Base-by-base conservation (phyloP, 35 echinoderm and acorn worm genomes). In the Acanthaster planci region DNA sequence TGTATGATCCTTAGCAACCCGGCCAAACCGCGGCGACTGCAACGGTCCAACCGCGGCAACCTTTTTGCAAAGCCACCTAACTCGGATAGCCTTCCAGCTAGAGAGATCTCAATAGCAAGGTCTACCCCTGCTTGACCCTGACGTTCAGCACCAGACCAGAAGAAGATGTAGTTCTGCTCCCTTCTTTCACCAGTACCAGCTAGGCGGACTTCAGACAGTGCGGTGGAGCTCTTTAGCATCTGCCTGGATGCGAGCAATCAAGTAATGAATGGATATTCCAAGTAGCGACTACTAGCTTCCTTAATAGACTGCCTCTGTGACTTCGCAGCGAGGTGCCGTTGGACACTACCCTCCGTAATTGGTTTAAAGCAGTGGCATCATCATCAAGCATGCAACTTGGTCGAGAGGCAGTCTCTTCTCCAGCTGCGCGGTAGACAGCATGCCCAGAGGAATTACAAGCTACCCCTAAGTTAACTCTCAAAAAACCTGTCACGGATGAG, bases 151-250 rank as follows among this genome's bases (percentile, higher is more conserved):
- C 40, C 39, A 40, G 40, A 81, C 37, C 78, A 81, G 78, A 50
- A 81, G 22, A 81, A 44, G 36, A 40, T 81, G 19, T 81, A 21
- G 12, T n/a, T 81, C 37, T 81, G 36, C 51, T 81, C 42, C 39
- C 78, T 81, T 81, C 40, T 0, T 81, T 81, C 40, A 81, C 78
- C 78, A 81, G 78, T 12, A 51, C 78, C 78, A 50, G 78, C 78
- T 50, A 81, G 36, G 31, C 47, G 78, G 78, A 81, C 78, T 81
- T 81, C 78, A 51, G 78, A 81, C 17, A 81, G 40, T 51, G 78
- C 78, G 44, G 51, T 81, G 78, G 78, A 81, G 36, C 44, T 51
- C 0, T 81, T 81, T 44, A 81, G 52, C 78, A 40, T 81, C 78
- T 81, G 12, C 78, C 7, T 23, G 38, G 40, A 47, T 50, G 4